Conservation (phyloP, 2,888 invertebrate genomes). For the Parnassius orleans region DNA sequence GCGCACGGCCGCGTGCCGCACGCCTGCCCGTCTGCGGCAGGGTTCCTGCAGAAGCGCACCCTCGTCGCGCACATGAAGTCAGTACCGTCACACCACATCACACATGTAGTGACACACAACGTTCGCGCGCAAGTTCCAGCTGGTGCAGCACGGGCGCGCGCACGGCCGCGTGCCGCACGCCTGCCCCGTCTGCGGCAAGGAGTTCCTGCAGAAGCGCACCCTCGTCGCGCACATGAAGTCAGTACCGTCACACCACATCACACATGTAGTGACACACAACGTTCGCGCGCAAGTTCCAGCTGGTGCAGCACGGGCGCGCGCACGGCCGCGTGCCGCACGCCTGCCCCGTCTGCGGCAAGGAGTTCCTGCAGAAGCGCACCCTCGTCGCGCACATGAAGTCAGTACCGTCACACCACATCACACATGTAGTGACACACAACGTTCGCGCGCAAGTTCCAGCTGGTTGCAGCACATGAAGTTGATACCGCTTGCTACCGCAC, state of each 20-base stretch:
- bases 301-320: too few relatives aligned
- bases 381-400: too few relatives aligned
- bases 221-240: slow-evolving; percentile 1
- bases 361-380: too few relatives aligned
- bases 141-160: slow-evolving; percentile 90
- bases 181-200: slow-evolving; percentile 84
- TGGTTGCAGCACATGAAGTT: slow-evolving; percentile 84
- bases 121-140: slow-evolving; percentile 91
- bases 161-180: slow-evolving; percentile 91
- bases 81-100: too few relatives aligned
- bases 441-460: slow-evolving; percentile 91
- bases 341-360: too few relatives aligned
- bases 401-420: too few relatives aligned
- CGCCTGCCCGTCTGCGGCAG: too few relatives aligned
- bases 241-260: not conserved
- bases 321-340: too few relatives aligned
- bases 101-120: too few relatives aligned
- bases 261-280: slow-evolving; percentile 71
- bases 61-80: too few relatives aligned
- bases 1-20: too few relatives aligned
- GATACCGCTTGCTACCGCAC: not conserved
- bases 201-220: slow-evolving; percentile 87
- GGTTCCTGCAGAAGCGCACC: too few relatives aligned
- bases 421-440: slow-evolving; percentile 71
- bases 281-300: slow-evolving; percentile 91